A percentile compares a stretch with the other conserved stretches of the same genome.
phyloP scores from a whole-genome alignment of 2,797 vertebrate species.

The Picus viridis region DNA sequence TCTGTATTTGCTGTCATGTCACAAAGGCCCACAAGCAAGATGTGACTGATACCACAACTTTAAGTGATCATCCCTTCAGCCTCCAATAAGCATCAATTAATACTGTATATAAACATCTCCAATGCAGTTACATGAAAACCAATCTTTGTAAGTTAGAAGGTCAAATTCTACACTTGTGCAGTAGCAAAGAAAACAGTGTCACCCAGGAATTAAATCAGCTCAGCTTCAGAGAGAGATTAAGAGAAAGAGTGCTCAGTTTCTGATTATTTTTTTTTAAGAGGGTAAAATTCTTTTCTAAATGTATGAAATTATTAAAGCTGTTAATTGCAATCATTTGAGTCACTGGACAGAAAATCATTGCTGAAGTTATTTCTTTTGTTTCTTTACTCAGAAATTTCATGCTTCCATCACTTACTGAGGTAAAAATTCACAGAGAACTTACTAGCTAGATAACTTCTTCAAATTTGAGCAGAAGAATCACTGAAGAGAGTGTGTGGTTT shows the following conservation, averaged over 20 bases:
- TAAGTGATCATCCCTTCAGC: slow-evolving; percentile 66
- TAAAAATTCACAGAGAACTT: background rate
- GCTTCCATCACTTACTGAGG: background rate
- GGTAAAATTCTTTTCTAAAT: slow-evolving; percentile 33
- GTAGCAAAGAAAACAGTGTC: background rate
- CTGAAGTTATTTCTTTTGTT: background rate
- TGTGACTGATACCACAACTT: slow-evolving; percentile 55
- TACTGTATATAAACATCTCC: slow-evolving; percentile 37
- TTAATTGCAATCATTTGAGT: slow-evolving; percentile 48
- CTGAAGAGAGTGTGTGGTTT: background rate
- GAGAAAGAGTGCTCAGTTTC: slow-evolving; percentile 8
- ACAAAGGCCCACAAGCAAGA: slow-evolving; percentile 65
- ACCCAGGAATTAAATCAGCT: slow-evolving; percentile 51
- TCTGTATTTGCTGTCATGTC: slow-evolving; percentile 67
- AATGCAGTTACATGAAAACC: slow-evolving; percentile 46
- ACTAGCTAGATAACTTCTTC: background rate
- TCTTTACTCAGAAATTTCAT: slow-evolving; percentile 17
- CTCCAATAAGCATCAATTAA: slow-evolving; percentile 59
- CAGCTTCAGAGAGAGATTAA: slow-evolving; percentile 24
- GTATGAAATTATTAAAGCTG: slow-evolving; percentile 24
- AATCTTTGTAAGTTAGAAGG: slow-evolving; percentile 51
- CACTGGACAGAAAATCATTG: slow-evolving; percentile 4
- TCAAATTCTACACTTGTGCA: slow-evolving; percentile 16
- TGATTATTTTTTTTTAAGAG: slow-evolving; percentile 46
- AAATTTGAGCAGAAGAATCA: background rate